A percentile compares a stretch with the other conserved stretches of the same genome.
Conservation (phyloP, 2,888 invertebrate species). For the Perithous albicinctus region DNA sequence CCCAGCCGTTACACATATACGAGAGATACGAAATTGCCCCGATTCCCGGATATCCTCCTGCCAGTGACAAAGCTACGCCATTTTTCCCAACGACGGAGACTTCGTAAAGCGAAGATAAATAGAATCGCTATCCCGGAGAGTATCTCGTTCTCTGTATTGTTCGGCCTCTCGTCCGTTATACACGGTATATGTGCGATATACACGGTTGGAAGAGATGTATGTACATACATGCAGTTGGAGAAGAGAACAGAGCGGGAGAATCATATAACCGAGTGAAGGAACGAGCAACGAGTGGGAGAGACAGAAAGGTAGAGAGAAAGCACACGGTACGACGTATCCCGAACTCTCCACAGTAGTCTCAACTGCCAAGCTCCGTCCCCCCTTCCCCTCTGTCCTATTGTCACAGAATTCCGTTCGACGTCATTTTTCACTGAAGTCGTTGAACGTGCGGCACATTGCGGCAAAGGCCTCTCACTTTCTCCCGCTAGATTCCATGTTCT, state of each 20-base stretch:
- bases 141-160: slow-evolving; percentile 66
- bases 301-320: slow-evolving; percentile 48
- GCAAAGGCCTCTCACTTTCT: slow-evolving; percentile 40
- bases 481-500: background rate
- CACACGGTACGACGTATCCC: slow-evolving; percentile 40
- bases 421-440: slow-evolving; percentile 70
- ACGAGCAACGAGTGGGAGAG: slow-evolving; percentile 15
- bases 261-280: slow-evolving; percentile 49
- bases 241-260: background rate
- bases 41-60: slow-evolving; percentile 77
- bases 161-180: slow-evolving; percentile 62
- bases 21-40: slow-evolving; percentile 77
- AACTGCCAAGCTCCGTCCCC: slow-evolving; percentile 63
- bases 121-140: slow-evolving; percentile 71
- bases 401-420: slow-evolving; percentile 69
- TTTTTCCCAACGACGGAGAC: slow-evolving; percentile 74
- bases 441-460: slow-evolving; percentile 51
- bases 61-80: slow-evolving; percentile 79
- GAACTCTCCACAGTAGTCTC: slow-evolving; percentile 52
- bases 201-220: slow-evolving; percentile 49
- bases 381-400: slow-evolving; percentile 62
- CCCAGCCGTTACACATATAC: slow-evolving; percentile 41
- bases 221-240: slow-evolving; percentile 35
- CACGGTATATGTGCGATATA: slow-evolving; percentile 49
- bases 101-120: slow-evolving; percentile 80